Conservation (phyloP, 2,888 invertebrate genomes). For the Drosophila cracens region DNA sequence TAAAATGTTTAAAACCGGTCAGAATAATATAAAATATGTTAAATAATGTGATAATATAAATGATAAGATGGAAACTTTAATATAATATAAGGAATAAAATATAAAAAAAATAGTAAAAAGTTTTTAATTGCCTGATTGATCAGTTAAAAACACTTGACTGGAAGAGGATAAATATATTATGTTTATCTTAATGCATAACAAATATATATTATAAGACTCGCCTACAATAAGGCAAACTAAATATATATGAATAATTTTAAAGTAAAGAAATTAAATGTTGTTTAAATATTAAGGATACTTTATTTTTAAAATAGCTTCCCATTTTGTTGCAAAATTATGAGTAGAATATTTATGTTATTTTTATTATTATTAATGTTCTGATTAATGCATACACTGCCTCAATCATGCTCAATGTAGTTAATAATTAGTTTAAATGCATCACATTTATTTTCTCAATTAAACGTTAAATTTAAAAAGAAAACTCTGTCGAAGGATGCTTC, state of each 20-base stretch:
- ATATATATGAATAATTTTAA: background rate
- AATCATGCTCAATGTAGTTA: background rate
- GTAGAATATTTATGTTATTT: background rate
- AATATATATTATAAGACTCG: background rate
- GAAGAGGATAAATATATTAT: background rate
- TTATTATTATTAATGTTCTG: background rate
- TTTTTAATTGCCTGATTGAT: background rate
- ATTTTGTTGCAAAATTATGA: background rate
- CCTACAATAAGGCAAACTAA: background rate
- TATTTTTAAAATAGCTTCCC: no score
- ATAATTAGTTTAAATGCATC: background rate
- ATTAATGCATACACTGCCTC: background rate
- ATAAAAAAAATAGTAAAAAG: background rate
- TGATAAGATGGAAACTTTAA: background rate
- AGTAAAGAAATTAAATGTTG: background rate
- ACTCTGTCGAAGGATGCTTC: constrained; percentile 15
- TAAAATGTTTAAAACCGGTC: background rate
- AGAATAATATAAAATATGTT: background rate
- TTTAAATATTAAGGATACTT: background rate
- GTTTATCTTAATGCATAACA: background rate
- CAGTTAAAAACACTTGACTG: background rate
- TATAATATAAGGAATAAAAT: background rate
- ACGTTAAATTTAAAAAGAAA: background rate
- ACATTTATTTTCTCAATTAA: background rate
- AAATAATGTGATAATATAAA: background rate